Percentiles rank a stretch among this genome's conserved stretches.
phyloP scores from a whole-genome alignment of 1,140 invertebrate genomes.

The Neodiprion fabricii region DNA sequence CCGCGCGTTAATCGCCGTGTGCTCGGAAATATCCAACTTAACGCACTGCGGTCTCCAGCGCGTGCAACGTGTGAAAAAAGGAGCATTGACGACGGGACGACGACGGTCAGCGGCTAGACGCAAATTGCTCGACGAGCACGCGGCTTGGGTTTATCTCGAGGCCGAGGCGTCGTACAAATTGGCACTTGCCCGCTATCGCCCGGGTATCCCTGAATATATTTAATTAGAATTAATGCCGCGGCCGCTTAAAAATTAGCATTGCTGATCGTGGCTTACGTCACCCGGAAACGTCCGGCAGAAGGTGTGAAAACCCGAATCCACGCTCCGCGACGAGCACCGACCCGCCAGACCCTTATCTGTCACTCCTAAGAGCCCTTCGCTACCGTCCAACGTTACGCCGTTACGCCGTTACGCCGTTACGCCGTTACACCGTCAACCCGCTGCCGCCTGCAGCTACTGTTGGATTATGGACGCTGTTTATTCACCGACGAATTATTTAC shows the following conservation, averaged over 20 bases:
- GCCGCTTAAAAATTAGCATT: conserved; percentile 44
- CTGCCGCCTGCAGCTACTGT: background rate
- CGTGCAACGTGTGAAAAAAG: background rate
- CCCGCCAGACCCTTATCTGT: conserved; percentile 3
- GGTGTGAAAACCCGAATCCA: conserved; percentile 39
- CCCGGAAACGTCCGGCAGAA: conserved; percentile 39
- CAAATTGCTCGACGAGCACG: no score
- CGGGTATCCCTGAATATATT: conserved; percentile 35
- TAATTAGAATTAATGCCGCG: conserved; percentile 45
- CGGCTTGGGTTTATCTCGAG: conserved; percentile 31
- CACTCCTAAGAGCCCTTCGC: background rate
- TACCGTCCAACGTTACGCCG: background rate
- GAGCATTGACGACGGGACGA: background rate
- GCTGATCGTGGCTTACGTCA: conserved; percentile 19
- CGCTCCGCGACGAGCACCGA: background rate
- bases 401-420: background rate
- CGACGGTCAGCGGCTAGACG: no score
- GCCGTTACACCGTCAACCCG: background rate
- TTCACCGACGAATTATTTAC: background rate
- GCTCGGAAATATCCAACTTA: background rate
- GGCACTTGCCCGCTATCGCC: conserved; percentile 43
- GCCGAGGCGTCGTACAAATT: conserved; percentile 42
- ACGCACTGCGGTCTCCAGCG: background rate
- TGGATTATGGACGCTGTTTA: background rate
- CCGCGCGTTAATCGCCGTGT: no score